Base-by-base conservation (phyloP, 1,140 invertebrate species). In the Oncopodura yosiiana region DNA sequence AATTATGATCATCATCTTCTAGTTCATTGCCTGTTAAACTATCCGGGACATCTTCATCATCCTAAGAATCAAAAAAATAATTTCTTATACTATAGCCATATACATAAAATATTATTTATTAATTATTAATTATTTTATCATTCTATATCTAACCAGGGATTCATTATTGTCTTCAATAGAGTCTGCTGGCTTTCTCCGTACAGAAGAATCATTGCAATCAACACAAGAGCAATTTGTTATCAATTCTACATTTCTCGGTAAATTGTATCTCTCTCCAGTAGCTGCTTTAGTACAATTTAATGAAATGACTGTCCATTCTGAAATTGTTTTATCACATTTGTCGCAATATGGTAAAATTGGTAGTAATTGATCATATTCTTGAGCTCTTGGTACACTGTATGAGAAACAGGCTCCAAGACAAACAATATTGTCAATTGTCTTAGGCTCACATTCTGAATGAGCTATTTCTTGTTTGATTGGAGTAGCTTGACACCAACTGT, bases 341-440 rank as follows among this genome's bases (percentile, higher is more conserved):
- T 64, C 62, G 44, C 62, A 64, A 49, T 64, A 64, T 9, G 62
- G 62, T 8, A 53, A 38, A 48, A 64, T 57, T 23, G 46, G 30
- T n/a, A 8, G 18, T 26, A 56, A 46, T n/a, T 52, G 44, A 19
- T 63, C 57, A 30, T 56, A 50, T 30, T 63, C 61, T 42, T 63
- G 61, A 34, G 58, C 49, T 32, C 39, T 14, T 2, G 56, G 50
- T 4, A 58, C 56, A 16, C 55, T 61, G 50, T 64, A 64, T 51
- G 52, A 56, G 49, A 64, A 64, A 43, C 62, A 64, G 11, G 62
- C 62, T 36, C 62, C 62, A 19, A 64, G 56, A 42, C 62, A 64
- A 9, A 64, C 62, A 3, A 58, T 51, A 37, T 64, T 64, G 56
- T 64, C 62, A 26, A 64, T 64, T 11, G 58, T 58, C 30, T 16